A percentile compares a stretch with the other conserved stretches of the same genome.
Evolutionary conservation across 2,888 invertebrate genomes (phyloP).

Genomic region (Arge pagana): DNA sequence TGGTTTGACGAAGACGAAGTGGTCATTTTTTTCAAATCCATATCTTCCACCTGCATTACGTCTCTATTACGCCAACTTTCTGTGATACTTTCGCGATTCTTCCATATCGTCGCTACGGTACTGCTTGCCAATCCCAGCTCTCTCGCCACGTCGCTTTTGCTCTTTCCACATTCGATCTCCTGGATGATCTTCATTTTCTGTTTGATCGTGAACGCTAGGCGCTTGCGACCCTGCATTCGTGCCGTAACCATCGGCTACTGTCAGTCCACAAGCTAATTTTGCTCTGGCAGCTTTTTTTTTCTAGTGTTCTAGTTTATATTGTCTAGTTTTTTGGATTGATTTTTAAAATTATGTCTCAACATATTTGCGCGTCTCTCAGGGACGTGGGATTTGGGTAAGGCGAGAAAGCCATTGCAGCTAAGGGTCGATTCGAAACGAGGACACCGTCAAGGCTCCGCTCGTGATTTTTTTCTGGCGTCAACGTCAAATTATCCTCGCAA

Average conservation of each 20-base stretch:
- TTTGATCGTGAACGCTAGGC: constrained; percentile 66
- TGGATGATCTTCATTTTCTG: constrained; percentile 67
- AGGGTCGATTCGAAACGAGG: constrained; percentile 18
- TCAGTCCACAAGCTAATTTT: constrained; percentile 39
- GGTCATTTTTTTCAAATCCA: constrained; percentile 24
- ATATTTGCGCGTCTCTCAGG: constrained; percentile 10
- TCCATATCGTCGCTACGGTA: constrained; percentile 65
- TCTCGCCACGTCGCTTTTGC: constrained; percentile 64
- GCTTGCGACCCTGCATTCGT: constrained; percentile 63
- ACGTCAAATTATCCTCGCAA: too few species aligned
- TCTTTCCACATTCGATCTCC: constrained; percentile 64
- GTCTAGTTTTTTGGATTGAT: constrained; percentile 27
- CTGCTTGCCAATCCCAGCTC: constrained; percentile 64
- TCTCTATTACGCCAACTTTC: constrained; percentile 57
- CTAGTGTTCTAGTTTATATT: background rate
- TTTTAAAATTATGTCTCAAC: constrained; percentile 34
- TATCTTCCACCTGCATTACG: constrained; percentile 48
- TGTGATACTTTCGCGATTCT: constrained; percentile 62
- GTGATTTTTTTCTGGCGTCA: too few species aligned
- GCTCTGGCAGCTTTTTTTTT: constrained; percentile 30
- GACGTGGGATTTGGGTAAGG: constrained; percentile 22
- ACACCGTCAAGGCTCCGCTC: constrained; percentile 8
- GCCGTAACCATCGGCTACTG: constrained; percentile 36
- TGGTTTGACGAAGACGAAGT: constrained; percentile 32
- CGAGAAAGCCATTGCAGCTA: constrained; percentile 26